phyloP scores from a whole-genome alignment of 1,140 invertebrate genomes.

The Drosophila willistoni region DNA sequence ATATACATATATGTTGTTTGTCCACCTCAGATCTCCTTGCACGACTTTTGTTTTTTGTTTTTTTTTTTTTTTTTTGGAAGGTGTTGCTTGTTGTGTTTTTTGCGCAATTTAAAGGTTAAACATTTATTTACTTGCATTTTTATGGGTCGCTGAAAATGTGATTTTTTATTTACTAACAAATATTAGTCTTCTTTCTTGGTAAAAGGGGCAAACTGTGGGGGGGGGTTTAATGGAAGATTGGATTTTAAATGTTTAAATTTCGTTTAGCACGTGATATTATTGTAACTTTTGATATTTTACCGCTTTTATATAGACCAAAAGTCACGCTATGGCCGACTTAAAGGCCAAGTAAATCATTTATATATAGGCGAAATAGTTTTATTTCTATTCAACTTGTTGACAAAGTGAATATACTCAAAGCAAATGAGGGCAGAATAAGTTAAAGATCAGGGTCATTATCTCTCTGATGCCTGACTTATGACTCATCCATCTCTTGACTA shows the following conservation, averaged over 20 bases:
- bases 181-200: constrained; percentile 50
- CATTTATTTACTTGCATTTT: constrained; percentile 65
- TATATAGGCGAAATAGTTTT: too few relatives aligned
- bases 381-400: neutral
- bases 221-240: neutral
- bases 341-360: too few relatives aligned
- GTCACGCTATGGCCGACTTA: too few relatives aligned
- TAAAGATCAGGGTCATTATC: constrained; percentile 12
- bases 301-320: neutral
- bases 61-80: constrained; percentile 31
- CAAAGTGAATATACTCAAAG: neutral
- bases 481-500: neutral
- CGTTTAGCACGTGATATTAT: constrained; percentile 38
- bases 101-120: constrained; percentile 63
- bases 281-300: constrained; percentile 1
- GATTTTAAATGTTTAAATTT: constrained; percentile 17
- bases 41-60: constrained; percentile 37
- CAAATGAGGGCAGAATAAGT: neutral
- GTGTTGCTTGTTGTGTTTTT: constrained; percentile 56
- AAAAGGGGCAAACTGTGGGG: neutral
- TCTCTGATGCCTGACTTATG: neutral
- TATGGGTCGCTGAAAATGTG: constrained; percentile 73
- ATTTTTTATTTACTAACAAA: constrained; percentile 63
- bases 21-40: constrained; percentile 10
- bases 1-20: neutral